Percentiles rank a stretch among this genome's conserved stretches.
Evolutionary conservation across 2,888 invertebrate genomes (phyloP).

Genomic region (Saturnia japonica): DNA sequence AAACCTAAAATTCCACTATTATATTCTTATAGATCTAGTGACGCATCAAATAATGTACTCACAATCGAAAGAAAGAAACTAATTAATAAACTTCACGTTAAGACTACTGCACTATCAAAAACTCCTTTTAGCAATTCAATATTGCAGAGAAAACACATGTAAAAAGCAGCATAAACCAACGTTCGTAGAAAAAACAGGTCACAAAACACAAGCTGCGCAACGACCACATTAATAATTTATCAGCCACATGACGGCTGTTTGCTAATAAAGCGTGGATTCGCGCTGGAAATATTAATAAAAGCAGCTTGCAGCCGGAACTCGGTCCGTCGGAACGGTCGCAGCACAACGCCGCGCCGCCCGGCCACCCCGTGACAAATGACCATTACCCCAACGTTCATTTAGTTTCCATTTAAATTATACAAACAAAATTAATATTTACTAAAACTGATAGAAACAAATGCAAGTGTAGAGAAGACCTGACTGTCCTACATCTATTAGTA

Average conservation of each 20-base stretch:
- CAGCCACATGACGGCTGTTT: constrained; percentile 81
- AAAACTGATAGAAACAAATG: too few species aligned
- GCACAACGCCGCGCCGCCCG: constrained; percentile 31
- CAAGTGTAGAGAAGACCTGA: too few species aligned
- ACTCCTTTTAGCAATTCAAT: not conserved
- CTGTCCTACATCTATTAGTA: too few species aligned
- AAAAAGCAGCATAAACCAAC: constrained; percentile 29
- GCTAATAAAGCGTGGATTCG: constrained; percentile 81
- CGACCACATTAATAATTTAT: constrained; percentile 82
- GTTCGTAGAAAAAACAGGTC: constrained; percentile 55
- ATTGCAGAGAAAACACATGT: constrained; percentile 40
- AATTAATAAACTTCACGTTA: not conserved
- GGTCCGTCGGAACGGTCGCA: constrained; percentile 56
- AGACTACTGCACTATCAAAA: not conserved
- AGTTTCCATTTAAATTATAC: constrained; percentile 72
- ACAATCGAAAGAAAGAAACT: not conserved
- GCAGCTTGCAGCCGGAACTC: constrained; percentile 73
- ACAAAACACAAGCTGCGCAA: constrained; percentile 68
- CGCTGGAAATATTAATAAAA: constrained; percentile 81
- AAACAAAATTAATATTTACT: constrained; percentile 42
- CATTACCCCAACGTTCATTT: constrained; percentile 71
- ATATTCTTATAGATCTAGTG: not conserved
- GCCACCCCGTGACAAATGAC: constrained; percentile 74
- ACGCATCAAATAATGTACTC: not conserved
- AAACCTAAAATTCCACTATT: not conserved